Evolutionary conservation across 2,888 invertebrate genomes (phyloP).

Genomic region (Podabrus alpinus): DNA sequence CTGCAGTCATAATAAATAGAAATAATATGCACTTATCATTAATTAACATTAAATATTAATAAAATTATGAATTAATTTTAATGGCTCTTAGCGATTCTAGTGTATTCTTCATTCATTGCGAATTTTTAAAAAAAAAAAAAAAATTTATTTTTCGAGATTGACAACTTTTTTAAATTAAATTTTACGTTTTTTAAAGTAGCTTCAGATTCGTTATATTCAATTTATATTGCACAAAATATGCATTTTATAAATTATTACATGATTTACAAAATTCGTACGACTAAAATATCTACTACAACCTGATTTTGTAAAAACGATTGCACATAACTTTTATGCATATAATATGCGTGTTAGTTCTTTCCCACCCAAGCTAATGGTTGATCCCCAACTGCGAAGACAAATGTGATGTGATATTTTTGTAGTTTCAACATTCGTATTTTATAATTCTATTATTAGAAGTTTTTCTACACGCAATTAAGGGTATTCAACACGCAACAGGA

Average conservation of each 20-base stretch:
- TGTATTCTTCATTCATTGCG: no score
- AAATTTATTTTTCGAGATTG: no score
- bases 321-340: constrained; percentile 14
- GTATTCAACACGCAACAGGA: constrained; percentile 12
- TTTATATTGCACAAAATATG: not conserved
- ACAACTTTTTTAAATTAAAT: no score
- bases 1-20: no score
- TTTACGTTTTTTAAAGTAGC: no score
- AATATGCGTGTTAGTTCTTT: constrained; percentile 32
- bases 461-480: constrained; percentile 13
- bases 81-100: no score
- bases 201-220: no score
- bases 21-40: no score
- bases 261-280: constrained; percentile 5
- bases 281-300: constrained; percentile 20
- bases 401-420: constrained; percentile 41
- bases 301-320: constrained; percentile 29
- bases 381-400: constrained; percentile 43
- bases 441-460: constrained; percentile 39
- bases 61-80: no score
- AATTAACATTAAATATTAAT: no score
- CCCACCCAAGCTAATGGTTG: constrained; percentile 36
- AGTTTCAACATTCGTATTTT: constrained; percentile 35
- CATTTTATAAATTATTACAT: not conserved
- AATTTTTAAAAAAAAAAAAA: no score